phyloP scores from a whole-genome alignment of 2,888 invertebrate species.

The Polietes domitor region DNA sequence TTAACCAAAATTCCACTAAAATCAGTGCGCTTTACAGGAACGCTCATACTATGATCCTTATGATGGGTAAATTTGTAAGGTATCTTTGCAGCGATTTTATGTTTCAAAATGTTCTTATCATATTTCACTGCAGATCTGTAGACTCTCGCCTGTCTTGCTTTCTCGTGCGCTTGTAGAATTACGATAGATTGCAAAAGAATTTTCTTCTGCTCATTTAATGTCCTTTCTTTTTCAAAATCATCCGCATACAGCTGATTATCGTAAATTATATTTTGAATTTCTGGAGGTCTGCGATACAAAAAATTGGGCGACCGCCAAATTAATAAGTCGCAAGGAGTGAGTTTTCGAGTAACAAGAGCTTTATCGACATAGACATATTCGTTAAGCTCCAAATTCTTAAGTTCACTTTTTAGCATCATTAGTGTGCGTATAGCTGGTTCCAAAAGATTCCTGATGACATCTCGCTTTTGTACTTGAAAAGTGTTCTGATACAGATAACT shows the following conservation, averaged over 20 bases:
- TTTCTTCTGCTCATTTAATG: conserved; percentile 67
- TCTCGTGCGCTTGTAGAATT: conserved; percentile 81
- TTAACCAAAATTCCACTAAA: conserved; percentile 75
- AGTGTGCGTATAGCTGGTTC: conserved; percentile 79
- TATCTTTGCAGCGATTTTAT: conserved; percentile 65
- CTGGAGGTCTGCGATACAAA: conserved; percentile 78
- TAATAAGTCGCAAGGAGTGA: conserved; percentile 84
- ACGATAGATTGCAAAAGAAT: conserved; percentile 73
- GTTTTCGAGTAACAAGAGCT: conserved; percentile 84
- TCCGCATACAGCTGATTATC: conserved; percentile 71
- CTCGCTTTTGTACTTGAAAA: conserved; percentile 79
- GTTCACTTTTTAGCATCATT: conserved; percentile 82
- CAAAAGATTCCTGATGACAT: conserved; percentile 73
- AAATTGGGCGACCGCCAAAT: conserved; percentile 80
- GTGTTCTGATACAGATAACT: conserved; percentile 77
- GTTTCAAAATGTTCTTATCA: conserved; percentile 69
- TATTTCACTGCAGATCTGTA: conserved; percentile 71
- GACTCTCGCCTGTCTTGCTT: conserved; percentile 78
- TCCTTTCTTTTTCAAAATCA: conserved; percentile 68
- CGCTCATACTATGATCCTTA: conserved; percentile 74
- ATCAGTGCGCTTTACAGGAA: conserved; percentile 76
- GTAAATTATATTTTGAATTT: conserved; percentile 73
- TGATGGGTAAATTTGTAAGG: conserved; percentile 76
- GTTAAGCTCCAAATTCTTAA: conserved; percentile 82
- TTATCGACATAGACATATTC: conserved; percentile 87